A percentile compares a stretch with the other conserved stretches of the same genome.
These are phyloP conservation scores for Enteromius viviparus DNA, from an alignment of 2,797 vertebrate genomes.

Conservation along the genomic window DNA sequence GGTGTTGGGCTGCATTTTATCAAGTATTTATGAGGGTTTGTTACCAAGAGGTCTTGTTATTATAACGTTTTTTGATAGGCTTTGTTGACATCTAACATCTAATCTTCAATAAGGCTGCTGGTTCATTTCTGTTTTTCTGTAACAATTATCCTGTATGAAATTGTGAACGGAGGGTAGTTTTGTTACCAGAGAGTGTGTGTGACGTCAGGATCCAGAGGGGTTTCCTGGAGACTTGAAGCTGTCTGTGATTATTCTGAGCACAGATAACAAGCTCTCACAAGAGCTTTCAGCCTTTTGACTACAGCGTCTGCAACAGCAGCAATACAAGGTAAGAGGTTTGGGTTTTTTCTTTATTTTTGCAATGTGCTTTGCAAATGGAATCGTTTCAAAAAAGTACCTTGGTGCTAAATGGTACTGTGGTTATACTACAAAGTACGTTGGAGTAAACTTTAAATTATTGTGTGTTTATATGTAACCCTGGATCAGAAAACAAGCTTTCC, in stretches of 20 bases:
- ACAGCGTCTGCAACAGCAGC: constrained; percentile 13
- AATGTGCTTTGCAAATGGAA: constrained; percentile 2
- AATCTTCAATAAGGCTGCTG: neutral
- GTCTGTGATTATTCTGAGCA: constrained; percentile 52
- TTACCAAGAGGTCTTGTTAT: constrained; percentile 25
- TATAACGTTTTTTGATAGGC: neutral
- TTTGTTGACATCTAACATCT: neutral
- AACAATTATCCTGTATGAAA: neutral
- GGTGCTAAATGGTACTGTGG: neutral
- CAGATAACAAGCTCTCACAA: constrained; percentile 62
- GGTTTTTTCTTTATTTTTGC: neutral
- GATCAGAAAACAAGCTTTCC: too few species aligned
- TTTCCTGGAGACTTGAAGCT: constrained; percentile 74
- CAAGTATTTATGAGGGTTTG: constrained; percentile 42
- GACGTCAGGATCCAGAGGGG: constrained; percentile 70
- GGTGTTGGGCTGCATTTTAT: constrained; percentile 32
- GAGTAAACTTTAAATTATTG: neutral
- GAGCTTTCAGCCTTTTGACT: constrained; percentile 42
- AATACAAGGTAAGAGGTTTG: constrained; percentile 49
- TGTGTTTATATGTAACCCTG: neutral
- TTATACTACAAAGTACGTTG: too few species aligned
- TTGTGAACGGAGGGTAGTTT: neutral
- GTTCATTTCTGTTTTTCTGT: neutral
- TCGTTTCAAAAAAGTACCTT: neutral
- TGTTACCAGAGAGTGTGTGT: constrained; percentile 40